These are phyloP conservation scores for Heptranchias perlo DNA, from an alignment of 2,113 vertebrate genomes.

Conservation along the genomic window DNA sequence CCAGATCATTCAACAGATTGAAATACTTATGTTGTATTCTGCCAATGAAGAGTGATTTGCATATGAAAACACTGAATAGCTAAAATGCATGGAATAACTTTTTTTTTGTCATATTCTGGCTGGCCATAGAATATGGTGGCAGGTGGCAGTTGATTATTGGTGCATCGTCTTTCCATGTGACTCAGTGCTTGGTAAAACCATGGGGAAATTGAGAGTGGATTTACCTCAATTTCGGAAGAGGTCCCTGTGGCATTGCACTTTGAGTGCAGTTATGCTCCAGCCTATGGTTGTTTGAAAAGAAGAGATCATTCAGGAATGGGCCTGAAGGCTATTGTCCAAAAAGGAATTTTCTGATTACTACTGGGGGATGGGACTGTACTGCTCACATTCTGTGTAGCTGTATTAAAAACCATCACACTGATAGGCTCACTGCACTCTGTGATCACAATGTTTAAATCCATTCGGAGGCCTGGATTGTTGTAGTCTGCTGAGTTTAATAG, in stretches of 20 bases:
- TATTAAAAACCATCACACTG: constrained; percentile 25
- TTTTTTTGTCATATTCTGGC: background rate
- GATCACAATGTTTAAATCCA: background rate
- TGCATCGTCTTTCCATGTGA: constrained; percentile 39
- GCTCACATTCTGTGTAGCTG: constrained; percentile 38
- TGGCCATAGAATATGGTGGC: constrained; percentile 37
- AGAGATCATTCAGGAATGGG: constrained; percentile 37
- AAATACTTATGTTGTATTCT: background rate
- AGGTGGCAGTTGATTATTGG: constrained; percentile 42
- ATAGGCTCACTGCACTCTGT: background rate
- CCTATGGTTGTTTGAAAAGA: constrained; percentile 42
- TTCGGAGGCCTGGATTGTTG: constrained; percentile 30
- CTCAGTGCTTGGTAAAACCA: constrained; percentile 40
- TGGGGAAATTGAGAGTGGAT: constrained; percentile 41
- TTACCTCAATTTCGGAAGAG: constrained; percentile 3
- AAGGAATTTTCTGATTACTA: constrained; percentile 38
- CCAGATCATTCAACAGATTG: too few relatives aligned
- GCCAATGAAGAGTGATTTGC: background rate
- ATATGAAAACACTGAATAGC: background rate
- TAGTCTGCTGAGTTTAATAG: constrained; percentile 6
- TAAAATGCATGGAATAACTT: background rate
- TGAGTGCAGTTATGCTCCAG: constrained; percentile 49
- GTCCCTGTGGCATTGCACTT: constrained; percentile 44
- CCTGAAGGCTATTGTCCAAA: constrained; percentile 37
- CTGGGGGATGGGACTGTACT: constrained; percentile 39